A percentile compares a stretch with the other conserved stretches of the same genome.
These are phyloP conservation scores for Rhopilema esculentum DNA, from an alignment of 30 jellyfish, hydroid and myxozoan species.

Conservation along the genomic window DNA sequence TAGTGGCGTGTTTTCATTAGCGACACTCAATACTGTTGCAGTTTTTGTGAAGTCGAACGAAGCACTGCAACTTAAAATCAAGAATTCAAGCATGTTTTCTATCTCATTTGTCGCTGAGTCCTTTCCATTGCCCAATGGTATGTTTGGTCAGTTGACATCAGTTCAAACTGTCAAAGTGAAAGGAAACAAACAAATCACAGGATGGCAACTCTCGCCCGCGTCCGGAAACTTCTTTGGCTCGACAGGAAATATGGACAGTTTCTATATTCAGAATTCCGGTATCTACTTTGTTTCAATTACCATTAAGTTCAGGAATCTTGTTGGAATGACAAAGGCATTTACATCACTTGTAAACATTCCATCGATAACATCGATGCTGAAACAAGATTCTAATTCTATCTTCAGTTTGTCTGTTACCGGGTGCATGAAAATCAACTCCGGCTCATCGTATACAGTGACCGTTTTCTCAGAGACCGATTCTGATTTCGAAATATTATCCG, in stretches of 20 bases:
- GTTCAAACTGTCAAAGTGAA: slow-evolving; percentile 28
- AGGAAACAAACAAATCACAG: slow-evolving; percentile 76
- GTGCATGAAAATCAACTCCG: slow-evolving; percentile 70
- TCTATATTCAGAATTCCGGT: slow-evolving; percentile 55
- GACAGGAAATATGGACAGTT: slow-evolving; percentile 54
- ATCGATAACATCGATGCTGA: slow-evolving; percentile 50
- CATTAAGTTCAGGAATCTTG: slow-evolving; percentile 54
- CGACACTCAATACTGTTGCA: slow-evolving; percentile 65
- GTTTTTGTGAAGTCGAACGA: slow-evolving; percentile 64
- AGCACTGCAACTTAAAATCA: slow-evolving; percentile 1
- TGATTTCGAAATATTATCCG: slow-evolving; percentile 43
- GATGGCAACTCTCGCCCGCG: slow-evolving; percentile 70
- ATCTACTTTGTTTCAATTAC: slow-evolving; percentile 72
- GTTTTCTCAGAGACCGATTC: slow-evolving; percentile 76
- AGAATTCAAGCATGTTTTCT: slow-evolving; percentile 53
- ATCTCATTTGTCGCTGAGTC: slow-evolving; percentile 50
- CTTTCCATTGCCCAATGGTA: slow-evolving; percentile 78
- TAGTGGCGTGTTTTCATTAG: slow-evolving; percentile 51
- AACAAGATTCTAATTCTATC: slow-evolving; percentile 2
- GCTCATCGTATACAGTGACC: slow-evolving; percentile 73
- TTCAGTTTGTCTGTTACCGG: slow-evolving; percentile 80
- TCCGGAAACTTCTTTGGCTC: slow-evolving; percentile 72
- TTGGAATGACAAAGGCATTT: slow-evolving; percentile 68
- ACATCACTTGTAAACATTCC: slow-evolving; percentile 78
- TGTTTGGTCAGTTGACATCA: slow-evolving; percentile 42